A percentile compares a stretch with the other conserved stretches of the same genome.
phyloP scores from a whole-genome alignment of 1,140 invertebrate species.

The Trichomalopsis sarcophagae region DNA sequence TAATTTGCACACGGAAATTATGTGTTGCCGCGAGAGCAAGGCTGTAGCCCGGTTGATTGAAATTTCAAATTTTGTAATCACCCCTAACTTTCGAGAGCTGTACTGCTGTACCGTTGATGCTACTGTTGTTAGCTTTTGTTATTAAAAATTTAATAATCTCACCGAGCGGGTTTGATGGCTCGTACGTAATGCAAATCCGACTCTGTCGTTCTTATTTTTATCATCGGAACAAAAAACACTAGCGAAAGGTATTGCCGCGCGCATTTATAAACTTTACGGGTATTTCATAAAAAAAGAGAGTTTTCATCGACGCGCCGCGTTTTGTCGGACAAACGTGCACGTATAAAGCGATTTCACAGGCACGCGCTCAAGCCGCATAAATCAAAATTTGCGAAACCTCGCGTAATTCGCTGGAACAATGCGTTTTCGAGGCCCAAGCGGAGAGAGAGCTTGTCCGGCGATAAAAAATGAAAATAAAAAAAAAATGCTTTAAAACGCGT shows the following conservation, averaged over 20 bases:
- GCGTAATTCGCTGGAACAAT: slow-evolving; percentile 45
- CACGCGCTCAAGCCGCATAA: slow-evolving; percentile 45
- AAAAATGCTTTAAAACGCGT: slow-evolving; percentile 10
- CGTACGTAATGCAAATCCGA: neutral
- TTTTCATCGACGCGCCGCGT: neutral
- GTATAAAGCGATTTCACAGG: slow-evolving; percentile 40
- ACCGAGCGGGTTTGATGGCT: neutral
- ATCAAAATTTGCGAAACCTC: slow-evolving; percentile 41
- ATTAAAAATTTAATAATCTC: neutral
- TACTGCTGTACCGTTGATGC: too few relatives aligned
- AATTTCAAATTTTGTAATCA: slow-evolving; percentile 15
- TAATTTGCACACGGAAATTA: slow-evolving; percentile 26
- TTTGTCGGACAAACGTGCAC: neutral
- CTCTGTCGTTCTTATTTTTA: neutral
- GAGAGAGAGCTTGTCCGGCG: neutral
- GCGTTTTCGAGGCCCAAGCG: slow-evolving; percentile 17
- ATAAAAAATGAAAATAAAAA: slow-evolving; percentile 23
- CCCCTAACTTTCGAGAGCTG: neutral
- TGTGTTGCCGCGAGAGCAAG: neutral
- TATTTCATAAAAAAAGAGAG: slow-evolving; percentile 4
- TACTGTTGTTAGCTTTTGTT: neutral
- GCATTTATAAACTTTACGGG: slow-evolving; percentile 1
- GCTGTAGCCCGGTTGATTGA: neutral
- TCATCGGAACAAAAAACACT: neutral
- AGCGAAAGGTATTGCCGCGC: neutral